Evolutionary conservation across 2,888 invertebrate genomes (phyloP).

Genomic region (Eudasyphora cyanicolor): DNA sequence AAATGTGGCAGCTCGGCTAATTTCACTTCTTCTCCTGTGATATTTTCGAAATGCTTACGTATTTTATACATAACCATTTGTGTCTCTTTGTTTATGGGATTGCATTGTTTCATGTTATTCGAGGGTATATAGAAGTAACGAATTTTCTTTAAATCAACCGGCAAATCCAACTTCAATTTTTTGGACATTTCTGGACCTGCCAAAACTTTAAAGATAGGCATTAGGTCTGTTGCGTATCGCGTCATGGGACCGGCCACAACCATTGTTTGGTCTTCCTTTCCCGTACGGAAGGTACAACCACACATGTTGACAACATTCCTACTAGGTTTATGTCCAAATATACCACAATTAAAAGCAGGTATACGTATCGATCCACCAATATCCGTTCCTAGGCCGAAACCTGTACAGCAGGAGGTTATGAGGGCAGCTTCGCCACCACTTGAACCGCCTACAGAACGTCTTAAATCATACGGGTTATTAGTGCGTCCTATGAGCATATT

Average conservation of each 20-base stretch:
- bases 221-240: constrained; percentile 88
- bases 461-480: constrained; percentile 93
- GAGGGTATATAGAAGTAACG: constrained; percentile 89
- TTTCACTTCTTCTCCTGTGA: constrained; percentile 75
- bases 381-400: constrained; percentile 93
- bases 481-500: constrained; percentile 95
- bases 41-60: constrained; percentile 79
- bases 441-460: constrained; percentile 93
- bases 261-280: constrained; percentile 87
- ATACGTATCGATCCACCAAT: constrained; percentile 98
- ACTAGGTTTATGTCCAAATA: constrained; percentile 91
- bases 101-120: constrained; percentile 87
- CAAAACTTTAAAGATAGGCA: constrained; percentile 85
- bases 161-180: constrained; percentile 82
- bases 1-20: constrained; percentile 73
- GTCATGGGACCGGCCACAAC: constrained; percentile 91
- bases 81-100: constrained; percentile 86
- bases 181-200: constrained; percentile 81
- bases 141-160: constrained; percentile 85
- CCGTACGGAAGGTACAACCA: constrained; percentile 86
- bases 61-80: constrained; percentile 83
- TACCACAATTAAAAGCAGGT: constrained; percentile 92
- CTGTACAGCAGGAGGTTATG: constrained; percentile 88
- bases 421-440: constrained; percentile 93
- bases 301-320: constrained; percentile 82